phyloP scores from a whole-genome alignment of 2,113 vertebrate genomes.

The Junco hyemalis region DNA sequence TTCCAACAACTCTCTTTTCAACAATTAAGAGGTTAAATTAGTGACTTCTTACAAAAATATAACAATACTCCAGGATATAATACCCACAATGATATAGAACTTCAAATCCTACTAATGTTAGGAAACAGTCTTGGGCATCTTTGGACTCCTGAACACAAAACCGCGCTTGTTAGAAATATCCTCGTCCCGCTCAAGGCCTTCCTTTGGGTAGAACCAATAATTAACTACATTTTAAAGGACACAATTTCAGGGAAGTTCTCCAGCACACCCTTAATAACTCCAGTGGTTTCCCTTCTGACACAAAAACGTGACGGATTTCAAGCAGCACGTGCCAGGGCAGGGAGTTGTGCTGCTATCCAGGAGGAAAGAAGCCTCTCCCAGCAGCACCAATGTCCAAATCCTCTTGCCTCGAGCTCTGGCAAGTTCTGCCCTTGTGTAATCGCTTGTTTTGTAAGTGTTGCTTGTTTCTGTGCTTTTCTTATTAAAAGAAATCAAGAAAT shows the following conservation, averaged over 20 bases:
- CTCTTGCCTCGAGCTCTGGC: background rate
- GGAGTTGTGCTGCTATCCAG: too few relatives aligned
- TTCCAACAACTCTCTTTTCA: background rate
- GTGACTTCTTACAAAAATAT: background rate
- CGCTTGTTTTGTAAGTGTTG: background rate
- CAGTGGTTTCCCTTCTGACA: background rate
- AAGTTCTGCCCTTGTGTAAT: background rate
- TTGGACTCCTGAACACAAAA: background rate
- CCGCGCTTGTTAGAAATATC: rapidly evolving
- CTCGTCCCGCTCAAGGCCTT: background rate
- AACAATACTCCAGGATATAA: background rate
- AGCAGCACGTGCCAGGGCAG: background rate
- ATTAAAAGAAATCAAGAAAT: background rate
- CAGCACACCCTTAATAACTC: background rate
- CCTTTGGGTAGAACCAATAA: background rate
- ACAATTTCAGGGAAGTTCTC: background rate
- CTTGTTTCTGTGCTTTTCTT: background rate
- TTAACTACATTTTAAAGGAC: background rate
- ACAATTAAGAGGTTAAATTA: background rate
- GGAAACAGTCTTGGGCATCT: background rate
- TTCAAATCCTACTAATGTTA: background rate
- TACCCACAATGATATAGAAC: background rate
- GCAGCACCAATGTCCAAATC: background rate
- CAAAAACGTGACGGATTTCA: background rate
- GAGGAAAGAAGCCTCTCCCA: background rate